Base-by-base conservation (phyloP, 1,140 invertebrate genomes). In the Eulimnadia texana region DNA sequence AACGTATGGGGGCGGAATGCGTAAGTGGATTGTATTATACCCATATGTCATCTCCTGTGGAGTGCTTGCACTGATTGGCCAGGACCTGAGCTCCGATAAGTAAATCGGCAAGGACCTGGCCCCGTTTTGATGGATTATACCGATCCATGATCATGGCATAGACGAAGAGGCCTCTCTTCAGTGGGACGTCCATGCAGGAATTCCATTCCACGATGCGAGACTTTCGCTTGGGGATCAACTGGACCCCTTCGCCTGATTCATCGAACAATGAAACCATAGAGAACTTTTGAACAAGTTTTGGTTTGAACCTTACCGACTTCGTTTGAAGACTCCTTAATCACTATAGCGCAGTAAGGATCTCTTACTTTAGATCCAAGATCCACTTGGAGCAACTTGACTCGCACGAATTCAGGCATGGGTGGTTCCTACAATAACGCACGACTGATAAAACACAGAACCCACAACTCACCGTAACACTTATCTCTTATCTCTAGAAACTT, bases 181-280 rank as follows among this genome's bases (percentile, higher is more conserved):
- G 65, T 60, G 74, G 72, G 29, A 73, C 72, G 66, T 75, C 74
- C 62, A 75, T 74, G 62, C 72, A 73, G 10, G 70, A 70, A 61
- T 71, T 72, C 72, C 72, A 74, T 61, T 74, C 70, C 0, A 72
- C 72, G 63, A 72, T 72, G 53, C 74, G 67, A 13, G 72, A 74
- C 58, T 70, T 68, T 65, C 74, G 74, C 62, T 69, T 70, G 64
- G 73, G 73, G 13, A 74, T 67, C 42, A 70, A 64, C 60, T 70
- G 67, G 1, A 66, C 54, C 25, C 58, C 61, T 27, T 42, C 66
- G 52, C 70, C 72, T 33, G 27, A 42, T 16, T 9, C 33, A 6
- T 42, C 16, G 33, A 42, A 9, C 33, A 16, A 42, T 42, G 6
- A 42, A 9, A 9, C 16, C 33, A 42, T 9, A 42, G 33, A n/a